Conservation (phyloP, 2,113 vertebrate species). For the Catharus fuscescens region DNA sequence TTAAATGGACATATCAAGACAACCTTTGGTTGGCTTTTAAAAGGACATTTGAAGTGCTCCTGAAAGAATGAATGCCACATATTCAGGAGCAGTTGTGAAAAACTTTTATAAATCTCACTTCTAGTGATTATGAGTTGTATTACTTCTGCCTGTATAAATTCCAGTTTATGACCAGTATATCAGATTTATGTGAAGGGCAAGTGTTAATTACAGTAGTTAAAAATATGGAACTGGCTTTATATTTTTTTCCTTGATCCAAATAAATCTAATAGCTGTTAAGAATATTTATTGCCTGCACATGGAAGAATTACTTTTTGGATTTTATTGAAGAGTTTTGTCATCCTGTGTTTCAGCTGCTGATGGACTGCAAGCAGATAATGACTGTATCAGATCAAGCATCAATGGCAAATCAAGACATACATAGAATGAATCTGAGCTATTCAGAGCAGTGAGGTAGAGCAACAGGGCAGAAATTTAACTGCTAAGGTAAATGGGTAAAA, state of each 20-base stretch:
- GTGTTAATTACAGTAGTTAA: background rate
- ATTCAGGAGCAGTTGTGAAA: background rate
- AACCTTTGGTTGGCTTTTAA: conserved; percentile 12
- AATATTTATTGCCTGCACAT: background rate
- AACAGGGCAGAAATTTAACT: background rate
- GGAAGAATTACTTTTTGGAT: background rate
- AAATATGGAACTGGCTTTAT: background rate
- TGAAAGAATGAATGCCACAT: background rate
- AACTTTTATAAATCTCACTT: background rate
- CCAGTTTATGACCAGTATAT: background rate
- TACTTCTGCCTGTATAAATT: background rate
- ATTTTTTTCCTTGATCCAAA: background rate
- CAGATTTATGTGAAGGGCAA: background rate
- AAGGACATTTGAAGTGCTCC: background rate
- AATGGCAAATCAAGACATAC: background rate
- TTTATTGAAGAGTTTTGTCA: background rate
- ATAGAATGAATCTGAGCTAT: background rate
- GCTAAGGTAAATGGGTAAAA: background rate
- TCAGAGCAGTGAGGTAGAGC: background rate
- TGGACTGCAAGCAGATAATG: background rate
- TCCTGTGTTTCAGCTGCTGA: background rate
- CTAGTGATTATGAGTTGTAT: background rate
- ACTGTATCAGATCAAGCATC: background rate
- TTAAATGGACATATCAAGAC: conserved; percentile 12
- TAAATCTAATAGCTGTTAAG: background rate